Evolutionary conservation across 2,113 vertebrate genomes (phyloP).

Genomic region (Copsychus sechellarum): DNA sequence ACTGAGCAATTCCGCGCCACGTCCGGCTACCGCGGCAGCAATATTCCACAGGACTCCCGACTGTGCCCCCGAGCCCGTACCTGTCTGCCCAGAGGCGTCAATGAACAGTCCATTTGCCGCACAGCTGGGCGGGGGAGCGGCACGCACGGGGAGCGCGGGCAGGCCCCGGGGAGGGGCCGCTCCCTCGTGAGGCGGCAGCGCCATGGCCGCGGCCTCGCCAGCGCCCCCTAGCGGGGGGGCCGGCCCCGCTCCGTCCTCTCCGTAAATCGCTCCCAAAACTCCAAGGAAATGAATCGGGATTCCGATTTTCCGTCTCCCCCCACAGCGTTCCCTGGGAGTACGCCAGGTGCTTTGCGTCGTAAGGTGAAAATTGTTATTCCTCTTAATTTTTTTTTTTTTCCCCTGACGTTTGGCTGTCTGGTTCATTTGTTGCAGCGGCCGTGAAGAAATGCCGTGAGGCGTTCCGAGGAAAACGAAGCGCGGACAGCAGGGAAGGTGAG

Average conservation of each 20-base stretch:
- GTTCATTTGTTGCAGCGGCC: neutral
- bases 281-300: neutral
- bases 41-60: accelerated
- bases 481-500: neutral
- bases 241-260: accelerated
- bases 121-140: accelerated
- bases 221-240: neutral
- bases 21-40: accelerated
- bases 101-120: accelerated
- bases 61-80: accelerated
- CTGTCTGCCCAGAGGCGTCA: accelerated
- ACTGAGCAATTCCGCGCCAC: accelerated
- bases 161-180: accelerated
- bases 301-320: neutral
- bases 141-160: accelerated
- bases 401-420: neutral
- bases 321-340: neutral
- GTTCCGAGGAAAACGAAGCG: neutral
- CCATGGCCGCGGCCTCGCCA: neutral
- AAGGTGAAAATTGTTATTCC: neutral
- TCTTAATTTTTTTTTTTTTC: neutral
- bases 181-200: neutral
- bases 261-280: neutral
- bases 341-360: neutral
- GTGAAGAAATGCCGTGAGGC: neutral